These are phyloP conservation scores for Philaethria dido DNA, from an alignment of 2,888 invertebrate genomes.

Conservation along the genomic window DNA sequence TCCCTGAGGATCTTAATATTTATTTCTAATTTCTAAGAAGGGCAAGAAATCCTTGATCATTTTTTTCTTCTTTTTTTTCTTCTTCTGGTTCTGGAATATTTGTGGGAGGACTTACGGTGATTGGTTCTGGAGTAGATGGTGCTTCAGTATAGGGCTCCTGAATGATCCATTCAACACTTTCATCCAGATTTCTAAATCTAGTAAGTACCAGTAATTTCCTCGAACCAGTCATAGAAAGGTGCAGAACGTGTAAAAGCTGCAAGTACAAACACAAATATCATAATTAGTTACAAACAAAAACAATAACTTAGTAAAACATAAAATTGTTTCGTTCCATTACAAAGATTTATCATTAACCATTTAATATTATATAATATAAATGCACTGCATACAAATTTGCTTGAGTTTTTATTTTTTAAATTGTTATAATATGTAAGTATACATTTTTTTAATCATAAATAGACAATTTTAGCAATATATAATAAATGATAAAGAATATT, in stretches of 20 bases:
- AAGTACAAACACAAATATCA: conserved; percentile 22
- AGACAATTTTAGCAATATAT: too few species aligned
- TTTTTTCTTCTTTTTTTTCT: conserved; percentile 38
- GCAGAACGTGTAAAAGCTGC: conserved; percentile 72
- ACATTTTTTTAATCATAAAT: too few species aligned
- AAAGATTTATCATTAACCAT: too few species aligned
- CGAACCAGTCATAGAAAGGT: conserved; percentile 69
- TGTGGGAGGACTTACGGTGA: conserved; percentile 31
- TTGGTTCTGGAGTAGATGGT: conserved; percentile 30
- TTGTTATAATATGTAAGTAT: too few species aligned
- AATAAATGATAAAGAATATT: neutral
- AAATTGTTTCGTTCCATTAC: too few species aligned
- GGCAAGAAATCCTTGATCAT: conserved; percentile 59
- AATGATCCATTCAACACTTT: conserved; percentile 47
- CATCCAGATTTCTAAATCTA: conserved; percentile 68
- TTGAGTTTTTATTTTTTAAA: too few species aligned
- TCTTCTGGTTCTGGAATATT: conserved; percentile 46
- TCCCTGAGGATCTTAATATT: conserved; percentile 71
- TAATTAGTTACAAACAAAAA: neutral
- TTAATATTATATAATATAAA: too few species aligned
- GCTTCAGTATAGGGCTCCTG: neutral
- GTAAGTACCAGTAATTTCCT: conserved; percentile 58
- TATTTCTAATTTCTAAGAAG: conserved; percentile 68
- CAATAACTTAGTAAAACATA: too few species aligned
- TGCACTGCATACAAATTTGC: too few species aligned